Evolutionary conservation across 1,140 invertebrate genomes (phyloP).

Genomic region (Scaptomyza montana): DNA sequence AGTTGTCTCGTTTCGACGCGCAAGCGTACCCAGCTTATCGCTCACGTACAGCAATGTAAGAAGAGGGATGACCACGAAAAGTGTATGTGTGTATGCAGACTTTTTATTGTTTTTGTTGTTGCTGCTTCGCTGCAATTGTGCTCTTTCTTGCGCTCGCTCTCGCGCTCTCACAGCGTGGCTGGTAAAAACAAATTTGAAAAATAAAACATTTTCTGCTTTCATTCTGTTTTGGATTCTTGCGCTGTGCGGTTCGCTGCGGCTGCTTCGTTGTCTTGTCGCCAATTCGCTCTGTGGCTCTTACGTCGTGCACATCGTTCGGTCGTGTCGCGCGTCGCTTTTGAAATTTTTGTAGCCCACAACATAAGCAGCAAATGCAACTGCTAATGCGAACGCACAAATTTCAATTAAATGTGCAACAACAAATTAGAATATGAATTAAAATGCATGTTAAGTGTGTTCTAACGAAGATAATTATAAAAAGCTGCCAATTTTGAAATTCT

Average conservation of each 20-base stretch:
- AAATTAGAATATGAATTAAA: conserved; percentile 28
- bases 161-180: conserved; percentile 6
- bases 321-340: conserved; percentile 47
- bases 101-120: conserved; percentile 2
- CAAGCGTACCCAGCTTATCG: conserved; percentile 50
- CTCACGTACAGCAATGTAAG: conserved; percentile 20
- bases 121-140: conserved; percentile 27
- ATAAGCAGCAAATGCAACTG: conserved; percentile 29
- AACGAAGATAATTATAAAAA: neutral
- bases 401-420: conserved; percentile 32
- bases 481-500: conserved; percentile 14
- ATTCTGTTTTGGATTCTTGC: conserved; percentile 55
- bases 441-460: conserved; percentile 18
- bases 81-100: conserved; percentile 9
- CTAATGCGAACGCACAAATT: conserved; percentile 17
- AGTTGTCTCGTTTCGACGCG: conserved; percentile 45
- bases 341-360: conserved; percentile 35
- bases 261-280: conserved; percentile 38
- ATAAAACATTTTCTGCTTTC: conserved; percentile 55
- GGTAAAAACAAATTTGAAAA: conserved; percentile 48
- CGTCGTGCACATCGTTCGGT: conserved; percentile 53
- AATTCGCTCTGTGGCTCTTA: conserved; percentile 49
- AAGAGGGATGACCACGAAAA: conserved; percentile 39
- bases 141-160: conserved; percentile 24
- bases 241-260: conserved; percentile 49